Base-by-base conservation (phyloP, 2,113 vertebrate genomes). In the Cochlearius cochlearius region DNA sequence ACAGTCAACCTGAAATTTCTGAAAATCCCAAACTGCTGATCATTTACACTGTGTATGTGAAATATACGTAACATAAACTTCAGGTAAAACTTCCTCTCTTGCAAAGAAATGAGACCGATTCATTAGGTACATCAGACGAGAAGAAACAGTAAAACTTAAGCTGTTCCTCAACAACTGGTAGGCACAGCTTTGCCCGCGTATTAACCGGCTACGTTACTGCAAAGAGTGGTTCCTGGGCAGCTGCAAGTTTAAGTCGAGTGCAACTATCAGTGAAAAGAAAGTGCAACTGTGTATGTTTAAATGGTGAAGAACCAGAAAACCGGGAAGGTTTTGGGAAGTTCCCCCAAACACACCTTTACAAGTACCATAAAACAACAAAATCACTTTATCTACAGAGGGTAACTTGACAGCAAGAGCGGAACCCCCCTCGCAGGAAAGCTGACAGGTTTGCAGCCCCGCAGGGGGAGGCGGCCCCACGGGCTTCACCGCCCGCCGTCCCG, bases 321-420 rank as follows among this genome's bases (percentile, higher is more conserved):
- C 0, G 5, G 22, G 3, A 34, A n/a, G 34, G 15, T 41, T 5
- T 21, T 2, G 15, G 9, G 3, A 58, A 62, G 34, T 1, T 20
- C n/a, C n/a, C n/a, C n/a, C n/a, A n/a, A n/a, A n/a, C 3, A 9
- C 18, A 15, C 9, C 8, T 15, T 20, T 4, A 0, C 1, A 39
- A 39, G n/a, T 23, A 11, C 2, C 16, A 22, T 0, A 0, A 3
- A n/a, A 25, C 15, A 30, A 19, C 8, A 47, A 45, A 30, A 32
- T 23, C 55, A 22, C 21, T 23, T 30, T 39, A 7, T 17, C 43
- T 21, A 30, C 41, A 10, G 29, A 20, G 16, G n/a, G 6, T 20
- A 43, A 17, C 15, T 1, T 7, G 55, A 12, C 21, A 45, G 63
- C 34, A 30, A 36, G 21, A 27, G 23, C 72, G 2, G 14, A 19